These are phyloP conservation scores for Drosophila robusta DNA, from an alignment of 2,888 invertebrate genomes.

Conservation along the genomic window DNA sequence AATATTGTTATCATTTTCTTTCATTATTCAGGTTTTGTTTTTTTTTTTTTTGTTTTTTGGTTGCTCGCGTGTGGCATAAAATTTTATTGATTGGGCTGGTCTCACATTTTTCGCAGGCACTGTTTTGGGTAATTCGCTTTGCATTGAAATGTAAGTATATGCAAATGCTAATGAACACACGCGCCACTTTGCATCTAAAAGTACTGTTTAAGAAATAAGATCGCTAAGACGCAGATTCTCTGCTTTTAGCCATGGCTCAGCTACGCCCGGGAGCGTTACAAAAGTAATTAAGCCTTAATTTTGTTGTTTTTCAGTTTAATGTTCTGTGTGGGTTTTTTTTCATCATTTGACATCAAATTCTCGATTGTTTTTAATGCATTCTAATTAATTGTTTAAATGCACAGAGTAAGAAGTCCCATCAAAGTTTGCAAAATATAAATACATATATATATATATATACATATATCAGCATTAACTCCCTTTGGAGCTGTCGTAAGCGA, in stretches of 20 bases:
- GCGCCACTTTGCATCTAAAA: background rate
- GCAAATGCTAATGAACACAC: constrained; percentile 16
- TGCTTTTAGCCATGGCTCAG: background rate
- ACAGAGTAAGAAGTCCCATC: no score
- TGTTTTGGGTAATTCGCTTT: constrained; percentile 15
- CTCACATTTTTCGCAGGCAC: constrained; percentile 12
- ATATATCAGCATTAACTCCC: no score
- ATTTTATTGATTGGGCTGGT: constrained; percentile 29
- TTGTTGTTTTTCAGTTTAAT: background rate
- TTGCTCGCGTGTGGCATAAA: background rate
- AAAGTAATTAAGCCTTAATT: background rate
- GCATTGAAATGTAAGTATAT: constrained; percentile 9
- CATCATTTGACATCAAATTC: no score
- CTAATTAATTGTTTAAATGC: no score
- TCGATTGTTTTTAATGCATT: no score
- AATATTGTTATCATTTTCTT: constrained; percentile 38
- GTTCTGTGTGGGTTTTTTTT: background rate
- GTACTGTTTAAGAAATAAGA: background rate
- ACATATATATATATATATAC: no score
- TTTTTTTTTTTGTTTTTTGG: background rate
- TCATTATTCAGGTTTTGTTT: constrained; percentile 7
- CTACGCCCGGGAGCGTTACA: background rate
- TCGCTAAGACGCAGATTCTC: background rate
- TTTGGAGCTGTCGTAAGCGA: no score
- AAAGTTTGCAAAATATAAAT: no score